Evolutionary conservation across 2,113 vertebrate species (phyloP), one percentile per base, ranked within the genome.

Genomic region (Dolichotis patagonum): DNA sequence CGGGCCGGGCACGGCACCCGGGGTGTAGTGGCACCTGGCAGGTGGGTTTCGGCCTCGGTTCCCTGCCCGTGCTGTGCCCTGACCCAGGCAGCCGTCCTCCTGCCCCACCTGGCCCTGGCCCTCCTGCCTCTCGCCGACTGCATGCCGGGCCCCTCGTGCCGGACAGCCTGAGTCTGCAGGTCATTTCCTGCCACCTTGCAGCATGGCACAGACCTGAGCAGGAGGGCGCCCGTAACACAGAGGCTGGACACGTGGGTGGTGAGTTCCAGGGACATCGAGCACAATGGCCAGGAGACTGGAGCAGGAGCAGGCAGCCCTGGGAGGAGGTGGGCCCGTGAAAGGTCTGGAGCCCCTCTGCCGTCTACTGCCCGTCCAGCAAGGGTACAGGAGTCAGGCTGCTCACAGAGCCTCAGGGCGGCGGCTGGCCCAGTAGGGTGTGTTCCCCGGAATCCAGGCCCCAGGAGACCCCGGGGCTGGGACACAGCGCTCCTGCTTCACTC

Each of bases 1-100:
- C 6, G 0, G 58, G 0, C 24, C 0, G 1, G 6, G 14, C 43
- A 22, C 16, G 28, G 17, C 3, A 30, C 10, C 78, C 12, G 41
- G 43, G 3, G 0, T 0, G 0, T 14, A 30, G 35, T 2, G 32
- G 56, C 28, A 24, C 28, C 12, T 7, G 0, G 52, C 4, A 0
- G 49, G 30, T 2, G 41, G 10, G 9, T 1, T 32, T 7, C 63
- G 4, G 17, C 3, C 2, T 32, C 20, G 0, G n/a, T 46, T 28
- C 26, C 10, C 63, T 26, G 28, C 28, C 4, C 2, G 9, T 41
- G 24, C 73, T 22, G n/a, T 1, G 17, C 7, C 41, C 35, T 5
- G 43, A 11, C 19, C 12, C 20, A 1, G 58, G 60, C 24, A 17
- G 13, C 1, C 7, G 17, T 28, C 73, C 13, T 35, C 56, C 1